Evolutionary conservation across 2,113 vertebrate species (phyloP), one percentile per base, ranked within the genome.

Genomic region (Anguilla japonica): DNA sequence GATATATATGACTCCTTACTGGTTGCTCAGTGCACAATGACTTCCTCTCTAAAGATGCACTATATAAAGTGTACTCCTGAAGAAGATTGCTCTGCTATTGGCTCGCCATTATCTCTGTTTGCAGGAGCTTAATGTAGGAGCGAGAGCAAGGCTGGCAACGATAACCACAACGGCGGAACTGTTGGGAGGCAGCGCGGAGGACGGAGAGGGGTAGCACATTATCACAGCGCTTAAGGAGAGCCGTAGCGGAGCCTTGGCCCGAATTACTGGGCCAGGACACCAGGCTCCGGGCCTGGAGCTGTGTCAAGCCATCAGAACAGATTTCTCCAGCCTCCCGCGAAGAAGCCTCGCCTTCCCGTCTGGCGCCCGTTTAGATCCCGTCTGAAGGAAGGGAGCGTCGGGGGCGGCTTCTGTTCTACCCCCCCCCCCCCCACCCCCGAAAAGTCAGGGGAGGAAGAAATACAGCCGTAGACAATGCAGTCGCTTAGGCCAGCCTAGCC

Each of bases 361-460:
- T 75, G 86, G 81, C 86, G 50, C 82, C 46, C 34, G 67, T 83
- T 83, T 78, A 83, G 63, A 53, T 87, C 41, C 63, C 57, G 86
- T 83, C 82, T 87, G 29, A 57, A 11, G 39, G 63, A 86, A 29
- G n/a, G 14, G 22, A 46, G 79, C 57, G 22, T 50, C 81, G 15
- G 57, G 34, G 20, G 15, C 53, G 82, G 71, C 46, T 87, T 83
- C 75, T 91, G 87, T 86, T 88, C 84, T 85, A 34, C 43, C 43
- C 43, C 43, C 87, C 83, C 43, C 43, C 43, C 43, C 87, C 83
- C 81, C 86, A 84, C 86, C 43, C 86, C 85, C 84, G 82, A n/a
- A 89, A 88, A 88, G 87, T 84, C 88, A 82, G 91, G 43, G 26
- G 84, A 43, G 75, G 41, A 41, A 89, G 57, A 41, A 26, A 80